A percentile compares a stretch with the other conserved stretches of the same genome.
Conservation (phyloP, 2,888 invertebrate species). For the Julus scandinavius region DNA sequence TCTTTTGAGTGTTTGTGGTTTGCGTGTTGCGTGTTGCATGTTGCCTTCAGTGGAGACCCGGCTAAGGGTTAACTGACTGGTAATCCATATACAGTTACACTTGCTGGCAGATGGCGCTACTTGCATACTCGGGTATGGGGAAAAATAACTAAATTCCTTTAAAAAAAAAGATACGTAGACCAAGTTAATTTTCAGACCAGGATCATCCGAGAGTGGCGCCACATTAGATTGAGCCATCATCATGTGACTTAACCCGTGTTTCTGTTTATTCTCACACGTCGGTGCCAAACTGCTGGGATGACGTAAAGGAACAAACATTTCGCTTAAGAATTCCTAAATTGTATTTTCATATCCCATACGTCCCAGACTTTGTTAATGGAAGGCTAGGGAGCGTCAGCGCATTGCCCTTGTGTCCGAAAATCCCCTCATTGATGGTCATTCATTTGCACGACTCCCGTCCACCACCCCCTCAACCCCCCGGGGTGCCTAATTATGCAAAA, state of each 20-base stretch:
- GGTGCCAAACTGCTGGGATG: not conserved
- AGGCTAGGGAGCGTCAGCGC: conserved; percentile 22
- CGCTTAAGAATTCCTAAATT: conserved; percentile 30
- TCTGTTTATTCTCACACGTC: not conserved
- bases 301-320: conserved; percentile 37
- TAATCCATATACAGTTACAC: too few species aligned
- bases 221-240: not conserved
- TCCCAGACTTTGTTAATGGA: conserved; percentile 14
- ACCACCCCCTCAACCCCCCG: not conserved
- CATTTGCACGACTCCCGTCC: not conserved
- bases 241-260: conserved; percentile 23
- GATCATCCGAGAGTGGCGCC: conserved; percentile 3
- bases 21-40: too few species aligned
- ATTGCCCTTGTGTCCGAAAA: not conserved
- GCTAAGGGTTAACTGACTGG: too few species aligned
- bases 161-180: not conserved
- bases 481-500: not conserved
- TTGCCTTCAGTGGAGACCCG: too few species aligned
- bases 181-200: not conserved
- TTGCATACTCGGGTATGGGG: not conserved
- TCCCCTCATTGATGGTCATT: conserved; percentile 9
- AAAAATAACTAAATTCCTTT: too few species aligned
- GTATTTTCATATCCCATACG: conserved; percentile 8
- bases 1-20: too few species aligned
- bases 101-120: not conserved